phyloP scores from a whole-genome alignment of 2,797 vertebrate species.

The Chiroxiphia lanceolata region DNA sequence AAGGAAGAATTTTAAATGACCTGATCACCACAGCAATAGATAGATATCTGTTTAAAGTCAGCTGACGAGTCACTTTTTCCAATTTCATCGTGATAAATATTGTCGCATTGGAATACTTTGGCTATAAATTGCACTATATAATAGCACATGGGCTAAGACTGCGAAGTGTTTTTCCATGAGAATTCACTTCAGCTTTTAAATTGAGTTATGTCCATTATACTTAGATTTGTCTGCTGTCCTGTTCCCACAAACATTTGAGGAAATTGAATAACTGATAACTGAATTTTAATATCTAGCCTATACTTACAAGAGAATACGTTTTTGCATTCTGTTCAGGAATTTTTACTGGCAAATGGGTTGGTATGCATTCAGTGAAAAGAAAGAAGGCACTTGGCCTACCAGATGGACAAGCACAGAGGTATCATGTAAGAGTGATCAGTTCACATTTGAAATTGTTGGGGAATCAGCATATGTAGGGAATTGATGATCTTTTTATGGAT shows the following conservation, averaged over 20 bases:
- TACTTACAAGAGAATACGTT: background rate
- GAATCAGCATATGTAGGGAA: background rate
- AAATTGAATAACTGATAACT: background rate
- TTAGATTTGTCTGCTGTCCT: background rate
- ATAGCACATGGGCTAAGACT: background rate
- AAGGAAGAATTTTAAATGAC: conserved; percentile 47
- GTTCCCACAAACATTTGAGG: background rate
- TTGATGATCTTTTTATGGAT: background rate
- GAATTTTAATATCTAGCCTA: background rate
- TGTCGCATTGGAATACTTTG: background rate
- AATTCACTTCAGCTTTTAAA: background rate
- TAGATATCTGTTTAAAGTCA: conserved; percentile 1
- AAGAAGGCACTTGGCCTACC: background rate
- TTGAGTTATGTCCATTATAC: background rate
- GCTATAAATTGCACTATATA: background rate
- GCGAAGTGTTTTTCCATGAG: background rate
- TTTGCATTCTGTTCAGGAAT: background rate
- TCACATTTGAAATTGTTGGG: background rate
- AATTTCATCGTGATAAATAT: conserved; percentile 9
- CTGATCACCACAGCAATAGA: background rate
- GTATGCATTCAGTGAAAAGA: background rate
- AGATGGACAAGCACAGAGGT: background rate
- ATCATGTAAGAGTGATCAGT: background rate
- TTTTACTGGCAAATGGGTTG: background rate
- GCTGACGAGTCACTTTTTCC: conserved; percentile 42